Evolutionary conservation across 2,888 invertebrate species (phyloP).

Genomic region (Lasioglossum lativentre): DNA sequence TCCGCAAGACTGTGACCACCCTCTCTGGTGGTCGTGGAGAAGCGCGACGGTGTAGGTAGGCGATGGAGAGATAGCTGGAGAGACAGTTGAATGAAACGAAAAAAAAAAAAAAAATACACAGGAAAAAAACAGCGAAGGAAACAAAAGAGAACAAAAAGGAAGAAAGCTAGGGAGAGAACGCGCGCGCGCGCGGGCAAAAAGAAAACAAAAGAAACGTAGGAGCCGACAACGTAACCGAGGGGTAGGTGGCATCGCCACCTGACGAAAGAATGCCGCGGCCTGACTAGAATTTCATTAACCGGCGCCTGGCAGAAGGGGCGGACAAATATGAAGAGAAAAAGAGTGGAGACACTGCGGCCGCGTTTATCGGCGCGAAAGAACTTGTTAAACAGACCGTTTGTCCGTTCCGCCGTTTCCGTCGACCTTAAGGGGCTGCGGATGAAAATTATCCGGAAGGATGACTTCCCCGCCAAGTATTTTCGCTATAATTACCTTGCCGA

Average conservation of each 20-base stretch:
- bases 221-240: constrained; percentile 50
- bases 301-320: constrained; percentile 53
- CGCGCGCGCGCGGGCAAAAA: no score
- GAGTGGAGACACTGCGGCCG: constrained; percentile 63
- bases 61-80: constrained; percentile 46
- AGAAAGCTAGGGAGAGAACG: background rate
- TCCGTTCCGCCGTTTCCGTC: constrained; percentile 57
- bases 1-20: constrained; percentile 68
- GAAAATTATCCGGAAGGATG: constrained; percentile 53
- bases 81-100: constrained; percentile 33
- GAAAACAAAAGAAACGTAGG: constrained; percentile 52
- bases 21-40: constrained; percentile 55
- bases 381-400: constrained; percentile 73
- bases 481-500: background rate
- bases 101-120: background rate
- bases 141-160: background rate
- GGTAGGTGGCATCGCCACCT: constrained; percentile 77
- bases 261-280: constrained; percentile 82
- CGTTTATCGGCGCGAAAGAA: constrained; percentile 75
- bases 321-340: constrained; percentile 64
- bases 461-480: constrained; percentile 17
- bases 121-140: background rate
- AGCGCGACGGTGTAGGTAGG: background rate
- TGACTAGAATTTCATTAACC: constrained; percentile 81
- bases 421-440: constrained; percentile 35